Conservation (phyloP, 2,113 vertebrate species). For the Tympanuchus pallidicinctus region DNA sequence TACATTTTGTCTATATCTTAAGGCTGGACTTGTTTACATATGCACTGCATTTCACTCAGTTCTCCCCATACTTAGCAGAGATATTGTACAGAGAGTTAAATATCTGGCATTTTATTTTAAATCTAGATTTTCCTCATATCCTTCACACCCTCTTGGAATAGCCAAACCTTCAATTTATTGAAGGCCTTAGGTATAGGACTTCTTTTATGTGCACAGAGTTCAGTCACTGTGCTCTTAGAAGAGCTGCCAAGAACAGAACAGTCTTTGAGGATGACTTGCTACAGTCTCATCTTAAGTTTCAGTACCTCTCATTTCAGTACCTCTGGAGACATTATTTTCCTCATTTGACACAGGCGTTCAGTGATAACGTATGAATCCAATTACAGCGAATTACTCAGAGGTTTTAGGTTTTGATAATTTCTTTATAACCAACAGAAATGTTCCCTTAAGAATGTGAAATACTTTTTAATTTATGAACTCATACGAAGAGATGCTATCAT, state of each 20-base stretch:
- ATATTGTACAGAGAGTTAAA: not conserved
- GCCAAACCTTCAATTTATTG: not conserved
- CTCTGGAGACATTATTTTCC: conserved; percentile 28
- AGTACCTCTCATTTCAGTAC: not conserved
- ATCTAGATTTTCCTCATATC: not conserved
- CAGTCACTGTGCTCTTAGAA: conserved; percentile 15
- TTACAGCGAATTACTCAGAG: not conserved
- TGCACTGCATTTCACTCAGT: not conserved
- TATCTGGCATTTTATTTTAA: not conserved
- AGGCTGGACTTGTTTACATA: not conserved
- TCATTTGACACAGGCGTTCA: not conserved
- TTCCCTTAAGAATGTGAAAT: conserved; percentile 38
- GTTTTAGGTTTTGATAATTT: conserved; percentile 17
- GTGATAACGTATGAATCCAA: not conserved
- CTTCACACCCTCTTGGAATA: not conserved
- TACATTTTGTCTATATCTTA: not conserved
- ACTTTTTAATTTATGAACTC: conserved; percentile 34
- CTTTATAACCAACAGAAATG: conserved; percentile 6
- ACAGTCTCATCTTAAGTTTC: not conserved
- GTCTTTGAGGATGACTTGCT: conserved; percentile 16
- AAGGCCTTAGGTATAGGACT: not conserved
- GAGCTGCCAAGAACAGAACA: conserved; percentile 25
- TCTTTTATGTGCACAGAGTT: conserved; percentile 50
- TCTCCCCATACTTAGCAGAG: not conserved
- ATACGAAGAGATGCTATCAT: conserved; percentile 53